phyloP scores from a whole-genome alignment of 2,888 invertebrate genomes.

The Hydrotaea diabolus region DNA sequence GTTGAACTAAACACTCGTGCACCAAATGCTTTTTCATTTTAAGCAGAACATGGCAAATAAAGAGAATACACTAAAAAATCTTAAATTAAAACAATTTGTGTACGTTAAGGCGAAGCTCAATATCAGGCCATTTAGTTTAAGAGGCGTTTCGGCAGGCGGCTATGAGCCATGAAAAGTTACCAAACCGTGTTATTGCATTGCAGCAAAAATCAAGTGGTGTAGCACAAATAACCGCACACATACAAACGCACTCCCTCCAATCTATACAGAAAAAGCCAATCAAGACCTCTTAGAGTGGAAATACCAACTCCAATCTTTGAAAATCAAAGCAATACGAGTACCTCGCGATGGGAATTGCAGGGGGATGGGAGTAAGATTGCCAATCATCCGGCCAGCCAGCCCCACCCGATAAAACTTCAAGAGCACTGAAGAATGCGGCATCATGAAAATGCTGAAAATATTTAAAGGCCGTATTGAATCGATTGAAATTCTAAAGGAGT shows the following conservation, averaged over 20 bases:
- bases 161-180: constrained; percentile 78
- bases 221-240: neutral
- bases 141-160: constrained; percentile 74
- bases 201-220: constrained; percentile 68
- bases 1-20: constrained; percentile 35
- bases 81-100: constrained; percentile 46
- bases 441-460: constrained; percentile 41
- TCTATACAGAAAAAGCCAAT: constrained; percentile 29
- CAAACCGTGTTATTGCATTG: constrained; percentile 79
- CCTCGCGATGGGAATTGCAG: constrained; percentile 21
- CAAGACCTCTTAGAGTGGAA: constrained; percentile 26
- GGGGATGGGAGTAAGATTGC: neutral
- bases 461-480: constrained; percentile 46
- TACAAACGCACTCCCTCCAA: neutral
- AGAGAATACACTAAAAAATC: constrained; percentile 30
- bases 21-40: constrained; percentile 6
- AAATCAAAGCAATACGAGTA: constrained; percentile 55
- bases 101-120: constrained; percentile 21
- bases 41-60: constrained; percentile 12
- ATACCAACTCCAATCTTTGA: constrained; percentile 29
- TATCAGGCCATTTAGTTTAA: constrained; percentile 55
- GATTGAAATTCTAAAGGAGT: constrained; percentile 45
- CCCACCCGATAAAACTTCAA: neutral
- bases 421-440: constrained; percentile 19
- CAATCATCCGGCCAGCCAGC: too few relatives aligned